phyloP scores from a whole-genome alignment of 2,888 invertebrate genomes.

The Drosophila incognita region DNA sequence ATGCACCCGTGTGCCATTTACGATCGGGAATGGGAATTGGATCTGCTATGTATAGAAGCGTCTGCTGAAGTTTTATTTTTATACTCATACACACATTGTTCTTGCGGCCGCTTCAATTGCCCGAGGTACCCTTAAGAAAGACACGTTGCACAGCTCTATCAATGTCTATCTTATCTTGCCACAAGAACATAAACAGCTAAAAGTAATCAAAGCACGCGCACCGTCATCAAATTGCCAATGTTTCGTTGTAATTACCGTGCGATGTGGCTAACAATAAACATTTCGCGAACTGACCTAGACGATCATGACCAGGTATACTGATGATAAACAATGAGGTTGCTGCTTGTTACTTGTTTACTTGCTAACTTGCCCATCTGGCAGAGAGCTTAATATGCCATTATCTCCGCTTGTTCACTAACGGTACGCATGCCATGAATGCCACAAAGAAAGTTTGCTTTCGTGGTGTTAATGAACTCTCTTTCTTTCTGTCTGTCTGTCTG shows the following conservation, averaged over 20 bases:
- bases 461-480: constrained; percentile 62
- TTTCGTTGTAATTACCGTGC: constrained; percentile 49
- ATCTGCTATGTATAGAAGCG: constrained; percentile 60
- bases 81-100: constrained; percentile 9
- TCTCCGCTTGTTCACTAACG: constrained; percentile 46
- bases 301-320: constrained; percentile 19
- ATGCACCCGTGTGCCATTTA: constrained; percentile 76
- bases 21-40: constrained; percentile 20
- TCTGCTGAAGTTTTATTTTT: constrained; percentile 51
- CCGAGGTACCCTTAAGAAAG: neutral
- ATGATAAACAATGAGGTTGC: constrained; percentile 17
- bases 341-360: neutral
- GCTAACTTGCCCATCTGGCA: constrained; percentile 1
- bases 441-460: constrained; percentile 56
- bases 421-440: constrained; percentile 37
- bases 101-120: constrained; percentile 11
- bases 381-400: constrained; percentile 10
- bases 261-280: constrained; percentile 31
- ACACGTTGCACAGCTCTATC: constrained; percentile 8
- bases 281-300: constrained; percentile 66
- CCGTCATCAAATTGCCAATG: constrained; percentile 46
- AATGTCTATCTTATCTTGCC: constrained; percentile 49
- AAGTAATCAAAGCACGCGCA: constrained; percentile 58
- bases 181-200: constrained; percentile 13
- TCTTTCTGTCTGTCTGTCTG: too few species aligned